Evolutionary conservation across 2,888 invertebrate species (phyloP).

Genomic region (Lasioglossum zephyrum): DNA sequence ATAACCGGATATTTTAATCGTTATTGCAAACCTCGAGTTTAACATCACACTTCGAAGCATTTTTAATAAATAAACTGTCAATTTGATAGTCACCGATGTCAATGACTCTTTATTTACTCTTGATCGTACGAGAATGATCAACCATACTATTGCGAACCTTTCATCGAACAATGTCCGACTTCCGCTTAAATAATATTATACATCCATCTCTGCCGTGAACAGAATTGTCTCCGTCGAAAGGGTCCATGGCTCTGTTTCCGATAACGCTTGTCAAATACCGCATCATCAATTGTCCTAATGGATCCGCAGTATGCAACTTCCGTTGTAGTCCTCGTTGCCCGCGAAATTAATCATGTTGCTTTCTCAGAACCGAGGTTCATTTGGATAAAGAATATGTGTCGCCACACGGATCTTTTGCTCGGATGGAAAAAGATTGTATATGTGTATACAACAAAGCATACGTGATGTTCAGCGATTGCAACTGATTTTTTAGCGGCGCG

Average conservation of each 20-base stretch:
- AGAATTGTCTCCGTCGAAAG: background rate
- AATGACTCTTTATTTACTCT: background rate
- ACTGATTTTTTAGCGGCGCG: slow-evolving; percentile 35
- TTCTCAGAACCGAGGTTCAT: slow-evolving; percentile 5
- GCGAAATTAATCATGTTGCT: slow-evolving; percentile 7
- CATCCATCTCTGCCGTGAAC: background rate
- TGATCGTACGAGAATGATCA: no score
- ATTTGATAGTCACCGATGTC: background rate
- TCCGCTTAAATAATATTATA: background rate
- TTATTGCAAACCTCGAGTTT: background rate
- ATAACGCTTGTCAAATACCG: background rate
- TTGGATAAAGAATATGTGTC: slow-evolving; percentile 13
- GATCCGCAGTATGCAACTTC: background rate
- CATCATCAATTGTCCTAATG: background rate
- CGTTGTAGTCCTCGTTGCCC: background rate
- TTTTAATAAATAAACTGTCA: background rate
- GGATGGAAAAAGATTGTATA: background rate
- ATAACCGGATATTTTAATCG: background rate
- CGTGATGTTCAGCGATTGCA: slow-evolving; percentile 31
- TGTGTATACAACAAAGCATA: slow-evolving; percentile 23
- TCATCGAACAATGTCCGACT: background rate
- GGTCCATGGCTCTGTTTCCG: background rate
- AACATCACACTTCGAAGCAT: background rate
- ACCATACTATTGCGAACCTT: background rate
- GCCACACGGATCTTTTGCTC: slow-evolving; percentile 8